Evolutionary conservation across 2,888 invertebrate species (phyloP), one percentile per base, ranked within the genome.

Genomic region (Trichacis sp.): DNA sequence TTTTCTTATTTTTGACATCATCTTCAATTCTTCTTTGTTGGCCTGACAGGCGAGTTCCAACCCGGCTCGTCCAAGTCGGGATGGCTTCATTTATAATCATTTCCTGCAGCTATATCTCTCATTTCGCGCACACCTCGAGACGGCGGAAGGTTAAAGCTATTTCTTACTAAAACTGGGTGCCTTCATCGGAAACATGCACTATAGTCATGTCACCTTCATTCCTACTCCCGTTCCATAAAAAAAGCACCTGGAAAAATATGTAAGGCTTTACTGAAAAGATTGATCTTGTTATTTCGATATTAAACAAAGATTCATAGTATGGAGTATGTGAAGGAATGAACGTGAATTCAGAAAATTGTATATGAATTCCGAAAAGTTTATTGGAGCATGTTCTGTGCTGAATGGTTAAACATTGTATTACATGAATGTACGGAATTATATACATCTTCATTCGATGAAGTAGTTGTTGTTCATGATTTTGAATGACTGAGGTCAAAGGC

Each of bases 61-160:
- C 63, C 54, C 50, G 71, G 54, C 70, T 65, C 68, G 62, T 64
- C 70, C 67, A 64, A 45, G 67, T 67, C 68, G 65, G 73, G 79
- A 78, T 78, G 75, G 80, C 77, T 82, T 82, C 82, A 82, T 82
- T 82, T 82, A 80, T 82, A 82, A 82, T 81, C 79, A 81, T 82
- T 82, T 80, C 76, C 77, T 62, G 73, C 65, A 75, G 75, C 75
- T 77, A 77, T 73, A 79, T 80, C 78, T 75, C 73, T 69, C 73
- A 69, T 70, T 73, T 68, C 69, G 62, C 67, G 69, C 67, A 59
- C 69, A 66, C 52, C 57, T 54, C 59, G 61, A 59, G 66, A 58
- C 62, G 58, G 53, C 56, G 61, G 52, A 54, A 69, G 59, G 59
- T 52, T 49, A 56, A 48, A 51, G 66, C 64, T 57, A 68, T 69